These are phyloP conservation scores for Phocoena phocoena DNA, from an alignment of 2,113 vertebrate genomes.

Conservation along the genomic window DNA sequence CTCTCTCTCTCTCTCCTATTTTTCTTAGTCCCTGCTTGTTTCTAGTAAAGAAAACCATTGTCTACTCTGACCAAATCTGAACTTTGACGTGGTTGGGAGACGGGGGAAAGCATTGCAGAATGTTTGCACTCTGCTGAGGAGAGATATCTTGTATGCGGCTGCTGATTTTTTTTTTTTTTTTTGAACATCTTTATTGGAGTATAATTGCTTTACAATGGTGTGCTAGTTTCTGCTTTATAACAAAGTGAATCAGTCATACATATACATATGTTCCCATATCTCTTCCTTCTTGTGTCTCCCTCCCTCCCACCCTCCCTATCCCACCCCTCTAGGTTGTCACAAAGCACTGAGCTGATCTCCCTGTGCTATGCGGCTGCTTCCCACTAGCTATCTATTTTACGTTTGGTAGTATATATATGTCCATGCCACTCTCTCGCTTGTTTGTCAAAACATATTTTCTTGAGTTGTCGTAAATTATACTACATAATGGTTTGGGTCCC, in stretches of 20 bases:
- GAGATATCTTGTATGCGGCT: not conserved
- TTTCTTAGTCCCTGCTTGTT: not conserved
- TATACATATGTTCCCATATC: no score
- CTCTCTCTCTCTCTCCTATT: not conserved
- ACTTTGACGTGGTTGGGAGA: not conserved
- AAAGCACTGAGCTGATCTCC: no score
- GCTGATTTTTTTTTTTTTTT: not conserved
- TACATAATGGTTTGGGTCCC: constrained; percentile 25
- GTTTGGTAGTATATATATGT: no score
- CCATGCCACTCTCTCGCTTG: no score
- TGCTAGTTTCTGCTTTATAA: no score
- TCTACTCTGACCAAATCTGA: not conserved
- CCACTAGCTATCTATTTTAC: no score
- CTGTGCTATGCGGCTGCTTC: no score
- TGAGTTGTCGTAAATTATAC: constrained; percentile 47
- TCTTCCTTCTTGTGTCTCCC: fast-evolving
- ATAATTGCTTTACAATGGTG: no score
- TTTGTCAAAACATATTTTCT: constrained; percentile 43
- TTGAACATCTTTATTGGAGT: no score
- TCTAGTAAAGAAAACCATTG: not conserved
- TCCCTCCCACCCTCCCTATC: no score
- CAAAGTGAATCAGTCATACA: fast-evolving
- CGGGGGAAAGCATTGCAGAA: not conserved
- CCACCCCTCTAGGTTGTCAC: no score
- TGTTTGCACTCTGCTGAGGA: not conserved